Evolutionary conservation across 2,113 vertebrate species (phyloP).

Genomic region (Athene noctua): DNA sequence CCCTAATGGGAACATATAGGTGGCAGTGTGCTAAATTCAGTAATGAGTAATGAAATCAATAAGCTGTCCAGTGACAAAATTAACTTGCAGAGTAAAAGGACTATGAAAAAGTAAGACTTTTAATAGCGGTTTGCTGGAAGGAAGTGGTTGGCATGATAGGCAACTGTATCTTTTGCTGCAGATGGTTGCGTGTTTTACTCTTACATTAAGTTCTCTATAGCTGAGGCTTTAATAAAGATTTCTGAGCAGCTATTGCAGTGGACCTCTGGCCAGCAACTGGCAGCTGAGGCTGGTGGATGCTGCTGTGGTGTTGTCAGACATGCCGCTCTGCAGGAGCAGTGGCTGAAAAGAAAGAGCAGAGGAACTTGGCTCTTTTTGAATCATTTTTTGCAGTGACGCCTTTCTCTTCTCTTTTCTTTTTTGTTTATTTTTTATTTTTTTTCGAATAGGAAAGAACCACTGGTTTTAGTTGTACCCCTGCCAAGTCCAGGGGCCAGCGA

Average conservation of each 20-base stretch:
- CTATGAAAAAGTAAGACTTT: not conserved
- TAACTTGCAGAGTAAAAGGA: not conserved
- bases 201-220: not conserved
- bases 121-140: not conserved
- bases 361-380: not conserved
- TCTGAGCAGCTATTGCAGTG: not conserved
- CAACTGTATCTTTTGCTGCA: not conserved
- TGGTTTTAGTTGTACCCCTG: not conserved
- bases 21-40: not conserved
- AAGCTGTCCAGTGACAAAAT: not conserved
- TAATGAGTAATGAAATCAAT: constrained; percentile 8
- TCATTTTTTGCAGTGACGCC: not conserved
- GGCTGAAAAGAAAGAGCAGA: not conserved
- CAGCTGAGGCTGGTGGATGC: not conserved
- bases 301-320: not conserved
- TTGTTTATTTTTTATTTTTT: not conserved
- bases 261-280: not conserved
- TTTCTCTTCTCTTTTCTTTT: accelerated
- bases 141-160: not conserved
- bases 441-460: not conserved
- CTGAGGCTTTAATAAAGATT: not conserved
- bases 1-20: not conserved
- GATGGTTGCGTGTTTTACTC: not conserved
- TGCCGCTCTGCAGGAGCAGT: not conserved
- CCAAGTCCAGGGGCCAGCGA: not conserved